Evolutionary conservation across 2,797 vertebrate genomes (phyloP), one percentile per base, ranked within the genome.

Genomic region (Xenentodon cancila): DNA sequence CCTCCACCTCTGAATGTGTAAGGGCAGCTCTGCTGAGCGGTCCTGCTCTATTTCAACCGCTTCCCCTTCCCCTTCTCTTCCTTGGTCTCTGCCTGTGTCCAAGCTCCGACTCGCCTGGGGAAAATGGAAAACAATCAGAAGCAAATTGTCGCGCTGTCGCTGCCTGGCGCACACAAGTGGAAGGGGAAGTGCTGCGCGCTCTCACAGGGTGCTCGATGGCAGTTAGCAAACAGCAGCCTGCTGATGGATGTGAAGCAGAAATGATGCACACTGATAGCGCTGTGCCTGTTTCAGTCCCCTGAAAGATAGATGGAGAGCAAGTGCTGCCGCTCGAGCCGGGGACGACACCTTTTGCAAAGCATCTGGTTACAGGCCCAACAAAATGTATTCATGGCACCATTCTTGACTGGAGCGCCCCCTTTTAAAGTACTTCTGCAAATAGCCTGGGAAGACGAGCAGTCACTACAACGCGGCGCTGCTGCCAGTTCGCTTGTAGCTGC

Each of bases 111-210:
- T 71, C 53, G 46, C 76, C 1, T 19, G 51, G 73, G 82, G 77
- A 72, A 88, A 84, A 86, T 80, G 69, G 77, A 73, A 89, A 89
- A 85, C 86, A 86, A 89, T 91, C 84, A 86, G 66, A 60, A 53
- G 75, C 72, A 89, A 87, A 88, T 88, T 90, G 85, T 81, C 1
- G 5, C 3, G 51, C 75, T 0, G 54, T 71, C 17, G 11, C 62
- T 32, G 58, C 50, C 53, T 15, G 53, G 68, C 63, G 1, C 72
- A 64, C 72, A 68, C 68, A 73, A 87, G 84, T 75, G 71, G 69
- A 84, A 70, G 69, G 59, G 75, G 80, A 80, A 86, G 84, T 69
- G 84, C 54, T 0, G 65, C 60, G 2, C 13, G 64, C 75, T 85
- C 82, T 85, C 80, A n/a, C 64, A 50, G 64, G 79, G 73, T 42